Percentiles rank a stretch among this genome's conserved stretches.
Conservation (phyloP, 2,888 invertebrate genomes). For the Gandaritis pyraliata region DNA sequence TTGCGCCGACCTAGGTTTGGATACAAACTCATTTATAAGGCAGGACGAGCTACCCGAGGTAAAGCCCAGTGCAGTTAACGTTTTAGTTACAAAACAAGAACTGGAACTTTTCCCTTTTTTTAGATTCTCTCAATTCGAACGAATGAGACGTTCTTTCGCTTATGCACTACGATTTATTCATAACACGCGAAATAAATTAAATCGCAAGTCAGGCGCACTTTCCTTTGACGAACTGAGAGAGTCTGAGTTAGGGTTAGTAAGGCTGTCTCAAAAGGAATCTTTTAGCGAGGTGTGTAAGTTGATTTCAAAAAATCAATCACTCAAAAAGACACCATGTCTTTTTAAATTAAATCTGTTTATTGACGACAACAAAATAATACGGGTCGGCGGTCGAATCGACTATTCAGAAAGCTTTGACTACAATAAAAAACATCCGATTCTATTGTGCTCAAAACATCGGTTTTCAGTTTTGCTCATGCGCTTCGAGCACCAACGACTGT, state of each 20-base stretch:
- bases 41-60: background rate
- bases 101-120: background rate
- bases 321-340: background rate
- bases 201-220: background rate
- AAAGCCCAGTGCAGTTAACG: background rate
- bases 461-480: constrained; percentile 24
- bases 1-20: background rate
- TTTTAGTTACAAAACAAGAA: background rate
- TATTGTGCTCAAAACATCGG: constrained; percentile 3
- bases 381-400: background rate
- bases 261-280: background rate
- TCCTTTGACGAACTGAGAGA: background rate
- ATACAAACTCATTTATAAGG: background rate
- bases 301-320: background rate
- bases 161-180: background rate
- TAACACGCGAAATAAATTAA: background rate
- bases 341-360: background rate
- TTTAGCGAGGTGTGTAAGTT: background rate
- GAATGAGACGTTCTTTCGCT: background rate
- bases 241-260: background rate
- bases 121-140: background rate
- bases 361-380: background rate
- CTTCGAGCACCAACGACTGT: constrained; percentile 25
- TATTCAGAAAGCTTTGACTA: background rate
- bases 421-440: too few relatives aligned